Base-by-base conservation (phyloP, 2,888 invertebrate genomes). In the Sclerodermus sp. region DNA sequence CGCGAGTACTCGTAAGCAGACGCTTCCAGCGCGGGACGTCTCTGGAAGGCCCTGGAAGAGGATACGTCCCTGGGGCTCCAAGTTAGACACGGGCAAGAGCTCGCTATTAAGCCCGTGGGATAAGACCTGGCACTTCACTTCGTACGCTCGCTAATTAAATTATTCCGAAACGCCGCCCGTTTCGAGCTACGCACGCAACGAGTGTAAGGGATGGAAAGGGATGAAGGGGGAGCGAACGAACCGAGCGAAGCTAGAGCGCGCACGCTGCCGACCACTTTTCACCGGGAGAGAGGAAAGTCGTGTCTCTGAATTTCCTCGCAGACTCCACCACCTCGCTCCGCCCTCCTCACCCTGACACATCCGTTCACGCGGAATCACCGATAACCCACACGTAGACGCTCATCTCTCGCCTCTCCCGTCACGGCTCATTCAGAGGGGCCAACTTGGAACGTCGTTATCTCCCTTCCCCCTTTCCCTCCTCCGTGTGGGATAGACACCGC, bases 91-190 rank as follows among this genome's bases (percentile, higher is more conserved):
- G 62, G 64, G 62, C 55, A 60, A 64, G 66, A 64, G 62, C 59
- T 66, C 60, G 64, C 69, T 72, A 73, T 74, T 74, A 74, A 71
- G 53, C 74, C 73, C 74, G 62, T 53, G 74, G 74, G 73, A 73
- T 67, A 66, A 67, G 69, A 67, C 70, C 65, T 61, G 58, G 63
- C 71, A 70, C 70, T 73, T 70, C 66, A 51, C 68, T 69, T 60
- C 51, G 55, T 64, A 52, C 67, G 55, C 58, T 60, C 62, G 60
- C 71, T 74, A 74, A 74, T 74, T 74, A 74, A 74, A 74, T 74
- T 74, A 74, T 71, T 68, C 70, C 62, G 60, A 67, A 72, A 67
- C 62, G 62, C 54, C 54, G 56, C 61, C 36, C 37, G 42, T 47
- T 17, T 17, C n/a, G 44, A 29, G 10, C 13, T 18, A 31, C 45